A percentile compares a stretch with the other conserved stretches of the same genome.
Conservation (phyloP, 2,113 vertebrate species). For the Camarhynchus parvulus region DNA sequence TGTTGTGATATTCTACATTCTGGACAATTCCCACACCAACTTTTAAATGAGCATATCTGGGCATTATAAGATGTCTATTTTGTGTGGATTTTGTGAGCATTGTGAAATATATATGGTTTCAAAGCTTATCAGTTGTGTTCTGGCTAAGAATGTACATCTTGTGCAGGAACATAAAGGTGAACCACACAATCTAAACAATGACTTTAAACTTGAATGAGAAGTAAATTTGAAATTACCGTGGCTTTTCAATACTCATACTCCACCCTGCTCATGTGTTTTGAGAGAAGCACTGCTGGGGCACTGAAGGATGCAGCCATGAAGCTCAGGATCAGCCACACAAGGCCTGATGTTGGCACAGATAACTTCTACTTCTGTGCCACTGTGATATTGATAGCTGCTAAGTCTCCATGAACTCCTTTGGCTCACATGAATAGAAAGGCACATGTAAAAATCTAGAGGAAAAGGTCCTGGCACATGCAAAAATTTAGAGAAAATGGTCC, state of each 20-base stretch:
- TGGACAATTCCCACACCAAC: not conserved
- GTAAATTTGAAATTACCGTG: not conserved
- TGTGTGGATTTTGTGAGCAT: not conserved
- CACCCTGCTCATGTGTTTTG: not conserved
- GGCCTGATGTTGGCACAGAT: rapidly evolving
- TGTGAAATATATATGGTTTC: not conserved
- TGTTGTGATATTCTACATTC: not conserved
- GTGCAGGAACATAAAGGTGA: not conserved
- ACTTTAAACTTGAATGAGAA: not conserved
- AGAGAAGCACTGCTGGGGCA: not conserved
- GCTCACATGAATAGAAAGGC: not conserved
- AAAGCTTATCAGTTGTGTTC: not conserved
- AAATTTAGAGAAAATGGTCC: not conserved
- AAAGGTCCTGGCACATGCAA: not conserved
- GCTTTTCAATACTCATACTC: not conserved
- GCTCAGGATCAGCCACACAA: not conserved
- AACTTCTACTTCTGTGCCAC: not conserved
- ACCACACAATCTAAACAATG: not conserved
- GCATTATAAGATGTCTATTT: not conserved
- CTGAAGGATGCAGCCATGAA: not conserved
- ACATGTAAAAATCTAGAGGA: not conserved
- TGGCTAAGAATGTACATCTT: not conserved
- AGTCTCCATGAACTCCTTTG: not conserved
- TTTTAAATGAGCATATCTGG: not conserved
- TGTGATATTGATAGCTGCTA: not conserved